Percentiles rank a stretch among this genome's conserved stretches.
These are phyloP conservation scores for Lasius platythorax DNA, from an alignment of 2,888 invertebrate genomes.

Conservation along the genomic window DNA sequence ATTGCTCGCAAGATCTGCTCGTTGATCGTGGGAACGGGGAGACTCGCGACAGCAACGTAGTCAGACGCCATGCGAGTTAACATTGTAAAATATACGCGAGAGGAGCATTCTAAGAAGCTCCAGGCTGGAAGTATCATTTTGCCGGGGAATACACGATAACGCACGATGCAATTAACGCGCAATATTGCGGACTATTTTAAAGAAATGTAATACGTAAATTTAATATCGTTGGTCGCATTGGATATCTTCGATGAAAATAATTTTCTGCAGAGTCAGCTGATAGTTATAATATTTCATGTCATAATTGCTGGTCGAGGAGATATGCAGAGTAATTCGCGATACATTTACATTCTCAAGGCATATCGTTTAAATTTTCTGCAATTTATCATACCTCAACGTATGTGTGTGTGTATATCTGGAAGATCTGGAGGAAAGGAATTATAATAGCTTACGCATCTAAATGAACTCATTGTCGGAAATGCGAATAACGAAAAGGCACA, in stretches of 20 bases:
- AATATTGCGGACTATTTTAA: background rate
- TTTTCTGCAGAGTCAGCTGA: background rate
- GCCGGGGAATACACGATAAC: constrained; percentile 5
- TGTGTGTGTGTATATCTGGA: too few relatives aligned
- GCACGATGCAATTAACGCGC: constrained; percentile 6
- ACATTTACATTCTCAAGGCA: background rate
- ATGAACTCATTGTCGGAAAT: background rate
- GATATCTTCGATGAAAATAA: background rate
- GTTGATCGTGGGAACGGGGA: constrained; percentile 27
- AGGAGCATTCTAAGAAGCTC: background rate
- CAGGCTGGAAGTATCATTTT: background rate
- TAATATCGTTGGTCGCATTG: background rate
- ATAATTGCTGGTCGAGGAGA: background rate
- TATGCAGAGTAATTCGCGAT: background rate
- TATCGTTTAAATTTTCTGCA: constrained; percentile 15
- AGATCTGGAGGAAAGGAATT: background rate
- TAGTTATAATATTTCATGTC: constrained; percentile 14
- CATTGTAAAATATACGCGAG: constrained; percentile 7
- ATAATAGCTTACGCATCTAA: background rate
- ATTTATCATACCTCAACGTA: background rate
- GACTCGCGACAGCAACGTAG: constrained; percentile 1
- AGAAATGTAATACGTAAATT: background rate
- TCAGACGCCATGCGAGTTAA: constrained; percentile 2
- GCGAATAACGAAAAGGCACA: background rate
- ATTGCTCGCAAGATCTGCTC: constrained; percentile 18